Percentiles rank a stretch among this genome's conserved stretches.
These are phyloP conservation scores for Pristionchus mayeri DNA, from an alignment of 2,888 invertebrate genomes.

Conservation along the genomic window DNA sequence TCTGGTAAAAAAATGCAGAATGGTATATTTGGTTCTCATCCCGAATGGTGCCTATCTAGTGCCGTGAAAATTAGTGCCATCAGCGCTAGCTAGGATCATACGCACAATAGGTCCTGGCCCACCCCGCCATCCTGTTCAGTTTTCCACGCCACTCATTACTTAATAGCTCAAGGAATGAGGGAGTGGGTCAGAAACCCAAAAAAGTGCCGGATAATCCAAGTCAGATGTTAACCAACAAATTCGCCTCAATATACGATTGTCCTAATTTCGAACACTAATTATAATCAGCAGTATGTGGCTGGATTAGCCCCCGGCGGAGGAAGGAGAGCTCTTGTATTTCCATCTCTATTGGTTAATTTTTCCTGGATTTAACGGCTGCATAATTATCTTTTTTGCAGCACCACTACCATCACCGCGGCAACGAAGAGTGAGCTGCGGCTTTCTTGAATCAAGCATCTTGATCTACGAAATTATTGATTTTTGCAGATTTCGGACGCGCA, in stretches of 20 bases:
- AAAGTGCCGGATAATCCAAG: no score
- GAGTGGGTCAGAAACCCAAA: no score
- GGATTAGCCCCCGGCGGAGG: no score
- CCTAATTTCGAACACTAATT: background rate
- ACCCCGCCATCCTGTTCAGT: no score
- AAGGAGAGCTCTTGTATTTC: no score
- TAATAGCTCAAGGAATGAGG: no score
- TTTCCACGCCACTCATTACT: no score
- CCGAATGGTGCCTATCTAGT: no score
- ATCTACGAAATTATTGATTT: background rate
- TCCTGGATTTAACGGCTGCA: background rate
- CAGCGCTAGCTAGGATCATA: no score
- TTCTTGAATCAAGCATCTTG: background rate
- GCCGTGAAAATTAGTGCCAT: no score
- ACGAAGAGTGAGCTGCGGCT: constrained; percentile 16
- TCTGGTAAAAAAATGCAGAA: background rate
- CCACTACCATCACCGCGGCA: constrained; percentile 12
- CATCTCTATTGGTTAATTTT: no score
- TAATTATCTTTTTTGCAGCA: background rate
- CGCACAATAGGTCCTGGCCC: no score
- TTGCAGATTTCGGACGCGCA: background rate
- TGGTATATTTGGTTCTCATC: background rate
- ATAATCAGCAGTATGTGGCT: background rate
- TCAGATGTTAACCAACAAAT: background rate
- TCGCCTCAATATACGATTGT: background rate